phyloP scores from a whole-genome alignment of 2,113 vertebrate species.

The Oxygymnocypris stewartii region DNA sequence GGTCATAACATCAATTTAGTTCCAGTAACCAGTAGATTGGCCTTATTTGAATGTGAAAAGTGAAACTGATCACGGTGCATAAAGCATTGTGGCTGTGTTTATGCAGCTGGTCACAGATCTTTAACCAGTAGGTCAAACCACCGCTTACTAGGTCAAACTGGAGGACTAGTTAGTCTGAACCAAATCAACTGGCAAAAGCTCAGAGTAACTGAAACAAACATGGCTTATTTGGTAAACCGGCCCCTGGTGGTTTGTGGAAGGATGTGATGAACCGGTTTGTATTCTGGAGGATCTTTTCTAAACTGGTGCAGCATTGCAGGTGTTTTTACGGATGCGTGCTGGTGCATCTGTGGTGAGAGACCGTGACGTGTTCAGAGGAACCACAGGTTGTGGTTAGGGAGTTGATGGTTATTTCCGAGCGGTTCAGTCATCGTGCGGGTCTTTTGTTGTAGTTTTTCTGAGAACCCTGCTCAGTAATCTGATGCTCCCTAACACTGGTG shows the following conservation, averaged over 20 bases:
- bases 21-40: not conserved
- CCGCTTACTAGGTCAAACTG: not conserved
- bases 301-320: not conserved
- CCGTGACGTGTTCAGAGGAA: not conserved
- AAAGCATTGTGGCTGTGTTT: not conserved
- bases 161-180: not conserved
- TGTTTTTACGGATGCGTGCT: not conserved
- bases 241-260: not conserved
- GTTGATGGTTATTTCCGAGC: not conserved
- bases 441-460: conserved; percentile 4
- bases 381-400: not conserved
- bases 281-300: not conserved
- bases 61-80: not conserved
- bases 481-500: not conserved
- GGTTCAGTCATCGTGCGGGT: not conserved
- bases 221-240: no score
- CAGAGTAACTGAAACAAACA: no score
- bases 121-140: not conserved
- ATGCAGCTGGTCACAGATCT: not conserved
- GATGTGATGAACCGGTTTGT: not conserved
- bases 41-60: not conserved
- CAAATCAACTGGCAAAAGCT: no score
- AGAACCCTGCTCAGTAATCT: not conserved
- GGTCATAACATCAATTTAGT: not conserved
- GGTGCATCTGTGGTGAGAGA: not conserved